Evolutionary conservation across 1,140 invertebrate species (phyloP).

Genomic region (Anastrepha ludens): DNA sequence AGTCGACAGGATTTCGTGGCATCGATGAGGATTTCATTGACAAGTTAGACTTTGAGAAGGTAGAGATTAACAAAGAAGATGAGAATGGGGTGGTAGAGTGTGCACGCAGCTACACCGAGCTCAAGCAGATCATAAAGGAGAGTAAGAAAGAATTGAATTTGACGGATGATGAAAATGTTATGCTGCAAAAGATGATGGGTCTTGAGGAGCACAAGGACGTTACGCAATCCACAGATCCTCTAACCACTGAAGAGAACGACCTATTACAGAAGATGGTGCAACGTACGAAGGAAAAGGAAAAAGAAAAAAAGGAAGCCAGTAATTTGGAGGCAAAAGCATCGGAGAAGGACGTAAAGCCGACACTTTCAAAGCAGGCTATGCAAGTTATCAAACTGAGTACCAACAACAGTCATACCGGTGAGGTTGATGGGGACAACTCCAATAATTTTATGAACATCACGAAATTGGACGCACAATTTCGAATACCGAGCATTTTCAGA

Average conservation of each 20-base stretch:
- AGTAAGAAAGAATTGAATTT: constrained; percentile 40
- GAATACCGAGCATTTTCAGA: not conserved
- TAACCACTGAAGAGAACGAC: constrained; percentile 46
- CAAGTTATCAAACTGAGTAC: constrained; percentile 1
- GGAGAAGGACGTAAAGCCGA: not conserved
- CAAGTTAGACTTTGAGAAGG: constrained; percentile 63
- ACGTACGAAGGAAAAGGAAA: constrained; percentile 60
- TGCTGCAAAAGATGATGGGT: constrained; percentile 24
- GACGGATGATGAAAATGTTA: constrained; percentile 52
- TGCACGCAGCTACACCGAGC: constrained; percentile 64
- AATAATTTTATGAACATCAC: constrained; percentile 1
- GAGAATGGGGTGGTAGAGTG: constrained; percentile 62
- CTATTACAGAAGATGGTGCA: constrained; percentile 63
- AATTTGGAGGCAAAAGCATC: not conserved
- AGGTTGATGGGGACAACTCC: not conserved
- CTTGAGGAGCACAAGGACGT: not conserved
- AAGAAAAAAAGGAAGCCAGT: constrained; percentile 58
- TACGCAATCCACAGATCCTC: not conserved
- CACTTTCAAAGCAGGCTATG: not conserved
- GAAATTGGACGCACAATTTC: not conserved
- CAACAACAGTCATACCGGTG: not conserved
- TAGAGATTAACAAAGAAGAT: constrained; percentile 49
- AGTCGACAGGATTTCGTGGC: not conserved
- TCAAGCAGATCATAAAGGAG: constrained; percentile 61
- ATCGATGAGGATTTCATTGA: constrained; percentile 66